Evolutionary conservation across 37 sponge, comb jelly and placozoan genomes (phyloP), one percentile per base, ranked within the genome.

Genomic region (Oopsacas minuta): DNA sequence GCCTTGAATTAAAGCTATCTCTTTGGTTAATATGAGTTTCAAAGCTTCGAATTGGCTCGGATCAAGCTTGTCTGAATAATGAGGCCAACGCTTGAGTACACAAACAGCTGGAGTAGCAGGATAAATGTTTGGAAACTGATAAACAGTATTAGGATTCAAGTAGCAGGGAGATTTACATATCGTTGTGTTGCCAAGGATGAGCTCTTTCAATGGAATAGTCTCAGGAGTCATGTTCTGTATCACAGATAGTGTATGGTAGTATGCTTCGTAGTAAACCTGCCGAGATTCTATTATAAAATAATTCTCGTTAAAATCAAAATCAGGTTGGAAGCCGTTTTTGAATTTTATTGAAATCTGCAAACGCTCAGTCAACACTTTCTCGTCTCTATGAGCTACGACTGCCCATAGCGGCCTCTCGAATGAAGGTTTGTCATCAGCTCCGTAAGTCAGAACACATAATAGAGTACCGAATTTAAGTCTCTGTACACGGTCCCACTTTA

Each of bases 1-100:
- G 22, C 97, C 97, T 84, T 97, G 97, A 23, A 97, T 94, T 0
- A 97, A 90, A 52, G 93, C 88, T 23, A 95, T 37, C 34, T 92
- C 91, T 81, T 92, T 87, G 0, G 93, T 92, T 35, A 95, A 52
- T 39, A 91, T 88, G 81, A 86, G 83, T 52, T 84, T 82, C 22
- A 95, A 84, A 15, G 96, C 96, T 51, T 87, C 37, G 36, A 89
- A 38, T 82, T 95, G 93, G 52, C 91, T 92, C 25, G 39, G 23
- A 69, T 93, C 91, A n/a, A 93, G 83, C 32, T 32, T 5, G 17
- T 3, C 22, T 32, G 75, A 20, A 32, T 10, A 5, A 61, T 61
- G 7, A 20, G 75, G 75, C 75, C 75, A 61, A n/a, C 30, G 75
- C 3, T 34, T 34, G 22, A 61, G 28, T 32, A 61, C 75, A 3